A percentile compares a stretch with the other conserved stretches of the same genome.
Conservation (phyloP, 2,113 vertebrate species). For the Scomber colias region DNA sequence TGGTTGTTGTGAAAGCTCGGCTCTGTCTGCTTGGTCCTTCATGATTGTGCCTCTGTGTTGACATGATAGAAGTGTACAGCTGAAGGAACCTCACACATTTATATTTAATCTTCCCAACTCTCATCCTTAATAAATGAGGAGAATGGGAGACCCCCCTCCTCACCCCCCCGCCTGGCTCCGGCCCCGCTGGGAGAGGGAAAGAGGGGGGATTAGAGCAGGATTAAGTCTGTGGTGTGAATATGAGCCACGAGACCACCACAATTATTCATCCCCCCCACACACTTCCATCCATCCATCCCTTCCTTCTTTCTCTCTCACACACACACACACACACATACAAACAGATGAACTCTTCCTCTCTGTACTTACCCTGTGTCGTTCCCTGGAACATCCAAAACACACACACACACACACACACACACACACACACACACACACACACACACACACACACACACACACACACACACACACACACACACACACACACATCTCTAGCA, state of each 20-base stretch:
- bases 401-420: neutral
- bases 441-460: neutral
- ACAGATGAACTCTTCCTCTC: neutral
- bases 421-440: too few relatives aligned
- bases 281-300: too few relatives aligned
- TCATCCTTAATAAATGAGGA: conserved; percentile 80
- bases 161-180: neutral
- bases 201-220: conserved; percentile 65
- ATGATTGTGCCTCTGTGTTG: conserved; percentile 44
- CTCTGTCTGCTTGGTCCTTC: conserved; percentile 7
- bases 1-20: neutral
- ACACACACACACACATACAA: neutral
- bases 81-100: conserved; percentile 69
- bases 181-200: conserved; percentile 50
- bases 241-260: conserved; percentile 55
- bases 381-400: neutral
- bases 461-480: neutral
- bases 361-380: neutral
- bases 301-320: neutral
- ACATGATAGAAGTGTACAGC: conserved; percentile 73
- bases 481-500: too few relatives aligned
- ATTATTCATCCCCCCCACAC: conserved; percentile 46
- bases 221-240: conserved; percentile 70
- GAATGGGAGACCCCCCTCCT: conserved; percentile 59
- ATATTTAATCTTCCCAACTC: conserved; percentile 76